Base-by-base conservation (phyloP, 2,888 invertebrate species). In the Vesta saturnalis region DNA sequence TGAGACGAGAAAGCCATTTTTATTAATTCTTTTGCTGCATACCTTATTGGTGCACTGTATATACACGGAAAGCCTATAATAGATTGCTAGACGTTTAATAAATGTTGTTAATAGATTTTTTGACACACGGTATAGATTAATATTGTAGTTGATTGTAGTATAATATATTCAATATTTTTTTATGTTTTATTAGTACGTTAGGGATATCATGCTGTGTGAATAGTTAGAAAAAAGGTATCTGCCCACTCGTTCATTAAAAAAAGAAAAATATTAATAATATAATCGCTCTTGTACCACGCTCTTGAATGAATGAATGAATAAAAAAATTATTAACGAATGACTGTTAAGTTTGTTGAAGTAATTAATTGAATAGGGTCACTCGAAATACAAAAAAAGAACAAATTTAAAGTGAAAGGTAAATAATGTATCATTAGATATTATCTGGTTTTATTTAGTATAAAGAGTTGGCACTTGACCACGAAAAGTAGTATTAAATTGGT, bases 271-370 rank as follows among this genome's bases (percentile, higher is more conserved):
- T n/a, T n/a, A n/a, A n/a, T n/a, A n/a, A 49, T 16, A 14, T 3
- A 49, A 61, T 60, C 61, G 55, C 49, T 56, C 62, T 62, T 22
- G 62, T 62, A 62, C 55, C 62, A 60, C 4, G 54, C 56, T 23
- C 62, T 46, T 52, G 47, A 3, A 15, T 49, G 47, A 49, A 18
- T 18, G 18, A 49, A 39, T 39, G 39, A n/a, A n/a, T 39, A 39
- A 39, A 39, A 23, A 23, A 39, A 39, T 1, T 39, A 8, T 39
- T 39, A n/a, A 49, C 15, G 15, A 18, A 49, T 18, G 47, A 3
- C 3, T 49, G 47, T 3, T n/a, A 49, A 3, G n/a, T 43, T 43
- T n/a, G 2, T 43, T 5, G 43, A n/a, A 5, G n/a, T 43, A 18
- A 18, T 49, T 49, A 49, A 49, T 1, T 49, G 10, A 49, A 49